Percentiles rank a stretch among this genome's conserved stretches.
phyloP scores from a whole-genome alignment of 2,797 vertebrate species.

The Takifugu rubripes region DNA sequence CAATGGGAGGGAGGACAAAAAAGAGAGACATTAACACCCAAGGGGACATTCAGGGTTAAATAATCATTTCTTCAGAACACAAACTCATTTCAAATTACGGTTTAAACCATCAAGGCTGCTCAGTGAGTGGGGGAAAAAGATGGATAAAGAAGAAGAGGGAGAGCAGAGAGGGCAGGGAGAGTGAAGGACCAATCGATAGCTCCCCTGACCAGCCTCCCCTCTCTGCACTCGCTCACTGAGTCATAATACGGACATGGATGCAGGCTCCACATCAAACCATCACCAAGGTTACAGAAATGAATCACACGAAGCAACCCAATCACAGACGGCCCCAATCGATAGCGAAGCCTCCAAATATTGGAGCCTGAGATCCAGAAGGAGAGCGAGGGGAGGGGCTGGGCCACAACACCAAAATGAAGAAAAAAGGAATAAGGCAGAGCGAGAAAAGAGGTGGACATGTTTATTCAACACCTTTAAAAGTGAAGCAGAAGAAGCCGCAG shows the following conservation, averaged over 20 bases:
- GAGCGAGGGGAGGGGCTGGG: conserved; percentile 29
- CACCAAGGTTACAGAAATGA: conserved; percentile 80
- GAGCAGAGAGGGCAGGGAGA: conserved; percentile 54
- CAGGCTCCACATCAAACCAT: conserved; percentile 77
- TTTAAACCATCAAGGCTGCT: conserved; percentile 43
- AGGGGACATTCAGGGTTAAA: conserved; percentile 55
- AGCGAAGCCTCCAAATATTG: conserved; percentile 70
- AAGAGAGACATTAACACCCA: conserved; percentile 45
- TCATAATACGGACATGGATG: conserved; percentile 71
- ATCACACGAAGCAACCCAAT: conserved; percentile 76
- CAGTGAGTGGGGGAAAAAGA: conserved; percentile 34
- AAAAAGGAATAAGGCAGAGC: conserved; percentile 22
- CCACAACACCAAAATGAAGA: conserved; percentile 45
- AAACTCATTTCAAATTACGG: conserved; percentile 57
- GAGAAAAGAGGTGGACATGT: conserved; percentile 18
- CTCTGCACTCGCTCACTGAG: conserved; percentile 67
- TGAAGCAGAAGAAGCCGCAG: conserved; percentile 22
- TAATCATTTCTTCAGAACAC: conserved; percentile 57
- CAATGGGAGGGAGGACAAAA: conserved; percentile 10
- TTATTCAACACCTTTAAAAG: conserved; percentile 59
- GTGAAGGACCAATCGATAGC: conserved; percentile 71
- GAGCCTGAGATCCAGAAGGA: conserved; percentile 61
- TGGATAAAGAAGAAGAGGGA: conserved; percentile 45
- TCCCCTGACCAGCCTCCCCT: conserved; percentile 63
- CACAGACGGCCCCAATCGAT: conserved; percentile 76